phyloP scores from a whole-genome alignment of 2,797 vertebrate species.

The Numenius phaeopus region DNA sequence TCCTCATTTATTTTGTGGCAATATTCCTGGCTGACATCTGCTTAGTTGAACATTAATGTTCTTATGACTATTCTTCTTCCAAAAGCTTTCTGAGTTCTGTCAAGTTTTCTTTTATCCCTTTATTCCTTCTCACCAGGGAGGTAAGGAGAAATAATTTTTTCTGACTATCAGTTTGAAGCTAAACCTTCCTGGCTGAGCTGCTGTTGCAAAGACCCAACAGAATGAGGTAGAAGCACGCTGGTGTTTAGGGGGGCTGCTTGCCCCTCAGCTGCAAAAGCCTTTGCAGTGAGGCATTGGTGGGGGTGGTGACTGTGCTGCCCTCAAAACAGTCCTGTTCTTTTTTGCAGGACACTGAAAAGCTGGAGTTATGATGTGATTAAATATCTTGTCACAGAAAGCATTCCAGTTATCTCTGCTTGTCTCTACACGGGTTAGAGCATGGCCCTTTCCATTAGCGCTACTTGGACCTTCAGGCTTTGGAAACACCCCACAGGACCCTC shows the following conservation, averaged over 20 bases:
- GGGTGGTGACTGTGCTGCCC: neutral
- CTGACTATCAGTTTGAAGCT: neutral
- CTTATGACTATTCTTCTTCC: neutral
- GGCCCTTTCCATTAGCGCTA: neutral
- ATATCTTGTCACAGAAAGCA: neutral
- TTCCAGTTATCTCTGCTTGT: neutral
- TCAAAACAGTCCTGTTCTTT: neutral
- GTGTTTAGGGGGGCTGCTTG: neutral
- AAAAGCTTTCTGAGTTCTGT: neutral
- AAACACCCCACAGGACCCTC: rapidly evolving
- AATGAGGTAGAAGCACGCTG: neutral
- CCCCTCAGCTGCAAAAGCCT: neutral
- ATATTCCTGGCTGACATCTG: neutral
- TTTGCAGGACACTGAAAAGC: slow-evolving; percentile 10
- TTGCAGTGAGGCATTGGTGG: neutral
- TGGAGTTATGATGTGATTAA: neutral
- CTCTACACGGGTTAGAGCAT: neutral
- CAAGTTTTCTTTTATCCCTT: neutral
- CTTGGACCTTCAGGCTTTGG: neutral
- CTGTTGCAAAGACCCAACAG: neutral
- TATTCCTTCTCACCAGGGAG: neutral
- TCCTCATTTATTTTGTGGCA: neutral
- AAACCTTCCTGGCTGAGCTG: neutral
- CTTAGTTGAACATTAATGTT: neutral
- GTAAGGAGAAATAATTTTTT: neutral